These are phyloP conservation scores for Taphrorychus bicolor DNA, from an alignment of 2,888 invertebrate genomes.

Conservation along the genomic window DNA sequence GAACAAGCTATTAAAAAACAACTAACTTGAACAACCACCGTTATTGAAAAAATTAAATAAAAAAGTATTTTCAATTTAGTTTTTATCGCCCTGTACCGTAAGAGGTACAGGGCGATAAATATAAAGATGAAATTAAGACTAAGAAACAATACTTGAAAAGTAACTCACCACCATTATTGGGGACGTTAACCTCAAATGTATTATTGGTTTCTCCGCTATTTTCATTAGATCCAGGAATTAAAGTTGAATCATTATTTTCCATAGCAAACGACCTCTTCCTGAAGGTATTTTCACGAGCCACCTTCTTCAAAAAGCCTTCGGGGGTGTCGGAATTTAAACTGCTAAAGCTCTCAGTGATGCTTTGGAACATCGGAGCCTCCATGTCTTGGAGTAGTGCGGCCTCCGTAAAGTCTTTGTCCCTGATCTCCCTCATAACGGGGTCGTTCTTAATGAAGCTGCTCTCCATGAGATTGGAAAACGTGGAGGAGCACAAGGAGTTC, in stretches of 20 bases:
- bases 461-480: slow-evolving; percentile 60
- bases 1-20: no score
- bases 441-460: slow-evolving; percentile 59
- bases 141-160: no score
- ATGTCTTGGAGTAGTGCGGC: slow-evolving; percentile 53
- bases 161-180: background rate
- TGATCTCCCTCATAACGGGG: slow-evolving; percentile 56
- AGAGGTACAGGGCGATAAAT: no score
- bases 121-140: no score
- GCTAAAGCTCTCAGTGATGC: slow-evolving; percentile 55
- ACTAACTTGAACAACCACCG: no score
- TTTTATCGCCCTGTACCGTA: no score
- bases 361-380: slow-evolving; percentile 56
- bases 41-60: no score
- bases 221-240: no score
- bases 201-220: no score
- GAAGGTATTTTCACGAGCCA: slow-evolving; percentile 46
- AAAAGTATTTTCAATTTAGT: no score
- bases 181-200: background rate
- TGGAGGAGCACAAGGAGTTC: slow-evolving; percentile 63
- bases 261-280: slow-evolving; percentile 31
- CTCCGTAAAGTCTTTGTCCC: slow-evolving; percentile 56
- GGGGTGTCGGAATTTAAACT: slow-evolving; percentile 56
- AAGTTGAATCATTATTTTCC: background rate
- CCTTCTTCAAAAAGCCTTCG: slow-evolving; percentile 54